These are phyloP conservation scores for Limonius californicus DNA, from an alignment of 1,140 invertebrate genomes.

Conservation along the genomic window DNA sequence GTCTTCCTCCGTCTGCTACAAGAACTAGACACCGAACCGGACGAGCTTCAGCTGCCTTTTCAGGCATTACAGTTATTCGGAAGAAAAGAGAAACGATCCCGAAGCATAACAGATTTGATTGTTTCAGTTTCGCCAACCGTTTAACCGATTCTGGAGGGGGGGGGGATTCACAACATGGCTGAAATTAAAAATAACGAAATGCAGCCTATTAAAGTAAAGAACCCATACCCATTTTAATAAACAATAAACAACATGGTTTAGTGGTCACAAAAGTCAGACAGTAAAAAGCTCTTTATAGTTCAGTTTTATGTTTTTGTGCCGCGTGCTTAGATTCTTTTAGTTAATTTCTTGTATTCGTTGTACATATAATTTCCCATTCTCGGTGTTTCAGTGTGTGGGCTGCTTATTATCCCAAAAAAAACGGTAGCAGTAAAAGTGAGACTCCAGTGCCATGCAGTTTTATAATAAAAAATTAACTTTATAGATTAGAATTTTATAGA, in stretches of 20 bases:
- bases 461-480: no score
- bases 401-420: no score
- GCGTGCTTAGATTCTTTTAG: constrained; percentile 9
- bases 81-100: constrained; percentile 30
- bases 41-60: constrained; percentile 38
- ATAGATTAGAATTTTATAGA: no score
- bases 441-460: no score
- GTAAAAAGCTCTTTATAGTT: constrained; percentile 10
- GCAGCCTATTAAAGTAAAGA: constrained; percentile 30
- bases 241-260: constrained; percentile 45
- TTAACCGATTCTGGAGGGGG: not conserved
- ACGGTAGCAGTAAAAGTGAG: no score
- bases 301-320: constrained; percentile 7
- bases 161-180: not conserved
- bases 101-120: not conserved
- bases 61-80: constrained; percentile 41
- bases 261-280: constrained; percentile 38
- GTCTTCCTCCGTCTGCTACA: constrained; percentile 34
- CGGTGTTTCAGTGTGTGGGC: no score
- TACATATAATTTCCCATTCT: no score
- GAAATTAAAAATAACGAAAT: constrained; percentile 8
- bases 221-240: constrained; percentile 44
- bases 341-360: constrained; percentile 1
- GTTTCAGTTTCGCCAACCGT: not conserved
- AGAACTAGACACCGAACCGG: constrained; percentile 40